These are phyloP conservation scores for Argyresthia albistria DNA, from an alignment of 2,888 invertebrate species.

Conservation along the genomic window DNA sequence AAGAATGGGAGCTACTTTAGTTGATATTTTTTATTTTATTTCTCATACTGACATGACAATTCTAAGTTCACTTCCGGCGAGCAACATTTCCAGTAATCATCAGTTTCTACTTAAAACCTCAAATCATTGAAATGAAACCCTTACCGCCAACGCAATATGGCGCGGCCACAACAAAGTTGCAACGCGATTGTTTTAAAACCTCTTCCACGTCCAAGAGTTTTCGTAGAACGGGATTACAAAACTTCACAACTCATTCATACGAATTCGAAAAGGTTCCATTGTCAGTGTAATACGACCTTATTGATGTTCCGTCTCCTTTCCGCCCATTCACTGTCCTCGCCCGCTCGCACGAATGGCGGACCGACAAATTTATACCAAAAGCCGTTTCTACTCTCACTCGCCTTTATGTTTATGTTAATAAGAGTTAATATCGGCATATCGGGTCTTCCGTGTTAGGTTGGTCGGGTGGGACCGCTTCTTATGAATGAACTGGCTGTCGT, in stretches of 20 bases:
- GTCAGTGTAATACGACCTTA: constrained; percentile 62
- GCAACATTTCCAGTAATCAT: no score
- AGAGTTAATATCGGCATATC: neutral
- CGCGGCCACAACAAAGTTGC: no score
- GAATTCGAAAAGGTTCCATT: constrained; percentile 45
- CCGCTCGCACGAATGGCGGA: constrained; percentile 53
- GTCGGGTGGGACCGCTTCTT: constrained; percentile 36
- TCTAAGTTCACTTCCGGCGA: no score
- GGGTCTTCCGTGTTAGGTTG: neutral
- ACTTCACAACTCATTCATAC: constrained; percentile 30
- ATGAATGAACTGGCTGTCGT: constrained; percentile 65
- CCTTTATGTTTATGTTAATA: neutral
- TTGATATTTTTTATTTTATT: no score
- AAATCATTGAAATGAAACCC: no score
- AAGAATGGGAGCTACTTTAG: no score
- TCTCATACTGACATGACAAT: no score
- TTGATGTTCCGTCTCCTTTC: constrained; percentile 41
- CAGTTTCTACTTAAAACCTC: no score
- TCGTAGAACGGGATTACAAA: constrained; percentile 48
- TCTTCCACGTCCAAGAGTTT: constrained; percentile 30
- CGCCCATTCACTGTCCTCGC: constrained; percentile 61
- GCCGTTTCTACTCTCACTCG: neutral
- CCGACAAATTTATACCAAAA: neutral
- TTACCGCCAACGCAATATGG: no score
- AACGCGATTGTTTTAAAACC: constrained; percentile 48